Evolutionary conservation across 2,113 vertebrate genomes (phyloP), one percentile per base, ranked within the genome.

Genomic region (Lasiurus borealis): DNA sequence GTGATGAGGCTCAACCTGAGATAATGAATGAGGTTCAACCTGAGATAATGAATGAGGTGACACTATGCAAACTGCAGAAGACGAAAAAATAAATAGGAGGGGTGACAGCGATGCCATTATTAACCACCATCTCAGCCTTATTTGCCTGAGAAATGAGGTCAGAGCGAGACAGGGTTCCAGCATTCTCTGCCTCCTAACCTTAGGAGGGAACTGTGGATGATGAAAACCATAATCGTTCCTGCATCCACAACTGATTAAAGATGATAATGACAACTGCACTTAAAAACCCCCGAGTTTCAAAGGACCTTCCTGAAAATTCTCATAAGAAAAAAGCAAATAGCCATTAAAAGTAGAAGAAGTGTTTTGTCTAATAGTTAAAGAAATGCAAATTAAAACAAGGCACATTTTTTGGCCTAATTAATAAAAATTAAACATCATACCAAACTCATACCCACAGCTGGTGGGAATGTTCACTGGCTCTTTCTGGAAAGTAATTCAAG

Each of bases 321-420:
- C 64, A 54, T 76, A 86, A 50, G 29, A 34, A 54, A 81, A 94
- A 80, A 80, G 44, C 8, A 36, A 93, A 92, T 5, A 59, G 85
- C 1, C 48, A 44, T 36, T 57, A 68, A 59, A 81, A 29, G 11
- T 66, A 52, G 84, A 5, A 36, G 68, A 78, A 50, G 71, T 6
- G 0, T 66, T 88, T 18, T 0, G n/a, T 46, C 69, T 25, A 90
- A 81, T 9, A 75, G 69, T 54, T 85, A 75, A 86, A 95, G 59
- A 92, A 93, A 76, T 76, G n/a, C 40, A 89, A 89, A 80, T 73
- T n/a, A 89, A 92, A 86, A 96, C 5, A 27, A 91, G n/a, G 21
- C 9, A 34, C 9, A 8, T 29, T 52, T 69, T 78, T 57, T 11
- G 5, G 18, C 40, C 19, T 90, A 77, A 82, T 81, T 57, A 88